These are phyloP conservation scores for Aix galericulata DNA, from an alignment of 2,113 vertebrate species.

Conservation along the genomic window DNA sequence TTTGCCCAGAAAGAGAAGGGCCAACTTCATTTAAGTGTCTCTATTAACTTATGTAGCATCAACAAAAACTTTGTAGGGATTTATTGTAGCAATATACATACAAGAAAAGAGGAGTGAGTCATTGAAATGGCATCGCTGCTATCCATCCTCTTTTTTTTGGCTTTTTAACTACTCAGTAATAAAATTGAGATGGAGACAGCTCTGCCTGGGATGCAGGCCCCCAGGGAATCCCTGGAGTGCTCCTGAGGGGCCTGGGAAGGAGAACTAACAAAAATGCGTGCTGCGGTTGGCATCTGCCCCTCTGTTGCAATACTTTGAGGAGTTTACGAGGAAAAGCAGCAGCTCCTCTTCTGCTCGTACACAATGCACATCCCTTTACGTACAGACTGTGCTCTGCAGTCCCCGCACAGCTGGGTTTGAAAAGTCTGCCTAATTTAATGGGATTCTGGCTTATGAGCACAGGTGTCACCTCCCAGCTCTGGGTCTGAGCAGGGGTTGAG, in stretches of 20 bases:
- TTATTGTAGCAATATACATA: background rate
- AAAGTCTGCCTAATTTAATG: background rate
- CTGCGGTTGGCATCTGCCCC: background rate
- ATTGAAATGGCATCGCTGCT: background rate
- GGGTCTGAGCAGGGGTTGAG: background rate
- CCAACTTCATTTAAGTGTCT: background rate
- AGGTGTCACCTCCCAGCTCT: background rate
- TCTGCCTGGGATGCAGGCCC: background rate
- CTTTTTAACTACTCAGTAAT: conserved; percentile 35
- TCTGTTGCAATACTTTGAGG: background rate
- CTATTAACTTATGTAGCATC: background rate
- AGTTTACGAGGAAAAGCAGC: background rate
- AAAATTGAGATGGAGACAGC: background rate
- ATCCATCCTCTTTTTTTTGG: background rate
- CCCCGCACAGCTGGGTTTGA: rapidly evolving
- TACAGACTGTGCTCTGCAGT: background rate
- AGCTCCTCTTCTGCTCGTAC: background rate
- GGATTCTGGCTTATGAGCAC: background rate
- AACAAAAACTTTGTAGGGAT: background rate
- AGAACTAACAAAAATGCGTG: background rate
- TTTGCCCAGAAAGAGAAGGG: background rate
- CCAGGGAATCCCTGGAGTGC: background rate
- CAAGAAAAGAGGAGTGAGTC: conserved; percentile 22
- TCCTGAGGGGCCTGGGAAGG: background rate
- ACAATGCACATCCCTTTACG: rapidly evolving